Percentiles rank a stretch among this genome's conserved stretches.
These are phyloP conservation scores for Choloepus hoffmanni DNA, from an alignment of 2,113 vertebrate genomes.

Conservation along the genomic window DNA sequence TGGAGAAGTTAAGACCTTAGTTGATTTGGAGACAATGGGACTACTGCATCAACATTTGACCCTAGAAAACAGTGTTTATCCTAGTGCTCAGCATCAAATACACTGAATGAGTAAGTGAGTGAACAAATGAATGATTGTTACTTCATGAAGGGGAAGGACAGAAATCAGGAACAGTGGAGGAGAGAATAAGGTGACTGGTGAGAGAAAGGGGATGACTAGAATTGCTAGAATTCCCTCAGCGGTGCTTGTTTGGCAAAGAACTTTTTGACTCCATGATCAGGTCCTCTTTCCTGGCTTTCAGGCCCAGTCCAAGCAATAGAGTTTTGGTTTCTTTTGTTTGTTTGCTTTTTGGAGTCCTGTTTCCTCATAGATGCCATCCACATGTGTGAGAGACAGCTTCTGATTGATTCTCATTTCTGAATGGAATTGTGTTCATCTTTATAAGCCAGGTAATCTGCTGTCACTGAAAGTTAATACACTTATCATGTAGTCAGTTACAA, in stretches of 20 bases:
- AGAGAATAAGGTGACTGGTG: neutral
- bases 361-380: neutral
- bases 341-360: neutral
- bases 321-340: neutral
- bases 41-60: neutral
- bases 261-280: neutral
- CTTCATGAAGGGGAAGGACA: neutral
- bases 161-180: neutral
- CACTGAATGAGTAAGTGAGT: neutral
- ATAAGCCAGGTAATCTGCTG: conserved; percentile 8
- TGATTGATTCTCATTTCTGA: conserved; percentile 23
- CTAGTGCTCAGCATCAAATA: neutral
- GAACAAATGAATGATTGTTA: neutral
- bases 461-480: conserved; percentile 7
- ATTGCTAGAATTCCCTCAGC: neutral
- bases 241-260: neutral
- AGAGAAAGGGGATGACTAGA: neutral
- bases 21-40: neutral
- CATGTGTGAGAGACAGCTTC: neutral
- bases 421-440: conserved; percentile 28
- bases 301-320: neutral
- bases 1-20: conserved; percentile 7
- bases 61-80: neutral
- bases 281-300: neutral
- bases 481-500: neutral